Percentiles rank a stretch among this genome's conserved stretches.
phyloP scores from a whole-genome alignment of 2,113 vertebrate species.

The Oryzias melastigma region DNA sequence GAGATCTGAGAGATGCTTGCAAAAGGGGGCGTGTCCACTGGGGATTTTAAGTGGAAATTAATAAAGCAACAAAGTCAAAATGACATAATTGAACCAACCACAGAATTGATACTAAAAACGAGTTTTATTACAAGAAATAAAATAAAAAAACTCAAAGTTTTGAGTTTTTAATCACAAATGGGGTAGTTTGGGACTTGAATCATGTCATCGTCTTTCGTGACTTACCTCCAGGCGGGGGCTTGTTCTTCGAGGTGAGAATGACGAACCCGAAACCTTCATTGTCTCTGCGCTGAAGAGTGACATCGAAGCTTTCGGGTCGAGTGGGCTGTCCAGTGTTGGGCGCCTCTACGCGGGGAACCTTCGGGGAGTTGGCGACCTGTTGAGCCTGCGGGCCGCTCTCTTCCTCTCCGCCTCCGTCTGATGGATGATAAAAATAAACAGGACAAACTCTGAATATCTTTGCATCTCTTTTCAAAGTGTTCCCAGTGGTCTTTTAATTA shows the following conservation, averaged over 20 bases:
- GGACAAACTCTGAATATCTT: neutral
- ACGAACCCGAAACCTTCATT: slow-evolving; percentile 97
- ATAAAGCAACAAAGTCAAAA: too few relatives aligned
- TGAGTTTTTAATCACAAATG: too few relatives aligned
- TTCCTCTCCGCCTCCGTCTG: slow-evolving; percentile 60
- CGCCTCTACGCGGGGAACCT: slow-evolving; percentile 60
- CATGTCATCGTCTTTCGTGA: neutral
- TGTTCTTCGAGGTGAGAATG: slow-evolving; percentile 97
- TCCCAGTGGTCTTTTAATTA: too few relatives aligned
- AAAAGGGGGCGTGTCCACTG: too few relatives aligned
- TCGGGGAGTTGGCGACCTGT: slow-evolving; percentile 80
- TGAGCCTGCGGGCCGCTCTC: slow-evolving; percentile 47
- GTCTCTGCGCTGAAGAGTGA: slow-evolving; percentile 89
- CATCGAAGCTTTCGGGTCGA: slow-evolving; percentile 82
- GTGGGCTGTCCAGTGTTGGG: slow-evolving; percentile 18
- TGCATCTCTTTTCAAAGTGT: too few relatives aligned
- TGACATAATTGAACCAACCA: too few relatives aligned
- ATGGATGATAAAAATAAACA: neutral
- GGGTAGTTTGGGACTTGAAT: neutral
- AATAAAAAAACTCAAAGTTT: too few relatives aligned
- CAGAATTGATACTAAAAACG: too few relatives aligned
- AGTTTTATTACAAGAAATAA: too few relatives aligned
- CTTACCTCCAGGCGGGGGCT: slow-evolving; percentile 93
- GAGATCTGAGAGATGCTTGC: too few relatives aligned
- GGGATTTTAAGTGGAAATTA: too few relatives aligned